Evolutionary conservation across 2,113 vertebrate species (phyloP).

Genomic region (Microtus richardsoni): DNA sequence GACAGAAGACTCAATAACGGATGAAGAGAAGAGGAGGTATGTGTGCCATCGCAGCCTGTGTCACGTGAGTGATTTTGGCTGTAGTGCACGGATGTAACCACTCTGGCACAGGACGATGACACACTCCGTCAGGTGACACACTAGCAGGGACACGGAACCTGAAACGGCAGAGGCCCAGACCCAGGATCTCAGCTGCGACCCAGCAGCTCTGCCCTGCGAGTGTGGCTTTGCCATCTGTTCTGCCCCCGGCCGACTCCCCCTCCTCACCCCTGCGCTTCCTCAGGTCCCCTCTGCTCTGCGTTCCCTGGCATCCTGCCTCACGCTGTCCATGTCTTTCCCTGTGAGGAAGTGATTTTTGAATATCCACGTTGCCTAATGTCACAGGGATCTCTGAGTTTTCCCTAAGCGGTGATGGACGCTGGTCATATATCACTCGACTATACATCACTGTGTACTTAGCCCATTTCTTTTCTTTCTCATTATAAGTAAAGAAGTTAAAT

Average conservation of each 20-base stretch:
- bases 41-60: slow-evolving; percentile 53
- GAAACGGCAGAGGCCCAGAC: background rate
- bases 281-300: background rate
- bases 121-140: background rate
- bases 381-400: background rate
- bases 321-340: background rate
- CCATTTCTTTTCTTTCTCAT: slow-evolving; percentile 2
- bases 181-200: background rate
- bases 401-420: background rate
- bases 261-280: background rate
- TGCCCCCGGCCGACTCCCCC: background rate
- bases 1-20: slow-evolving; percentile 92
- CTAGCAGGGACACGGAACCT: background rate
- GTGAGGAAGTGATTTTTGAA: background rate
- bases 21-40: slow-evolving; percentile 97
- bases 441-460: background rate
- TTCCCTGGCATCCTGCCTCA: background rate
- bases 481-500: slow-evolving; percentile 30
- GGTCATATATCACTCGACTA: background rate
- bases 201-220: background rate
- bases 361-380: background rate
- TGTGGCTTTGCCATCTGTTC: rapidly evolving
- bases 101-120: background rate
- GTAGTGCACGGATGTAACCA: background rate
- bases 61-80: slow-evolving; percentile 18